These are phyloP conservation scores for Dinomys branickii DNA, from an alignment of 2,113 vertebrate genomes.

Conservation along the genomic window DNA sequence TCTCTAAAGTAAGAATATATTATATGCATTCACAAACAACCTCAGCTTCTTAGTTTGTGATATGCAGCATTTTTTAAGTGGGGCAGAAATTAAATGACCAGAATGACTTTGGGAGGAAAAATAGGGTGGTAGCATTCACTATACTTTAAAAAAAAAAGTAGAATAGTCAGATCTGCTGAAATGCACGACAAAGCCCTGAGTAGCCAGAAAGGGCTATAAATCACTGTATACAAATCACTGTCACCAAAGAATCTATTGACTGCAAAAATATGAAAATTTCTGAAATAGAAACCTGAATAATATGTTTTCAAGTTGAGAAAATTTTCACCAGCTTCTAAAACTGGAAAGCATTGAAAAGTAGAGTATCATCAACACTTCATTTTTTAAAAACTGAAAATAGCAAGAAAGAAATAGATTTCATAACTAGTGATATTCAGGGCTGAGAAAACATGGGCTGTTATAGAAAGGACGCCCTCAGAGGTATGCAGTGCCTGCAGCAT, in stretches of 20 bases:
- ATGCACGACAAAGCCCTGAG: conserved; percentile 7
- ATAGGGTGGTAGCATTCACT: not conserved
- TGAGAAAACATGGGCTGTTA: not conserved
- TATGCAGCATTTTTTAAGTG: not conserved
- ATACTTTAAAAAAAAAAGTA: not conserved
- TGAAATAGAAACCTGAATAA: conserved; percentile 62
- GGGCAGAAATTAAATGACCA: conserved; percentile 36
- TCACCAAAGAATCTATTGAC: conserved; percentile 41
- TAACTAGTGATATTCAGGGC: not conserved
- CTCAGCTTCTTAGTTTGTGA: not conserved
- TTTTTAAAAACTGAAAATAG: not conserved
- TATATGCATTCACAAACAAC: not conserved
- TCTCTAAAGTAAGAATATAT: not conserved
- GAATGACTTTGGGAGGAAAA: conserved; percentile 30
- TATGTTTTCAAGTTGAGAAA: conserved; percentile 6
- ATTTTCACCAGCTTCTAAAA: conserved; percentile 54
- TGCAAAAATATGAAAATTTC: conserved; percentile 71
- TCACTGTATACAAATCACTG: conserved; percentile 61
- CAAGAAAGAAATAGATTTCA: not conserved
- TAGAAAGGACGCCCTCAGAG: not conserved
- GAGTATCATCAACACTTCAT: not conserved
- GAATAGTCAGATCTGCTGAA: not conserved
- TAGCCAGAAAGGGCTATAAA: conserved; percentile 58
- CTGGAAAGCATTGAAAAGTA: not conserved
- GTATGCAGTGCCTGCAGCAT: not conserved